phyloP scores from a whole-genome alignment of 2,113 vertebrate genomes.

The Megaceryle torquata region DNA sequence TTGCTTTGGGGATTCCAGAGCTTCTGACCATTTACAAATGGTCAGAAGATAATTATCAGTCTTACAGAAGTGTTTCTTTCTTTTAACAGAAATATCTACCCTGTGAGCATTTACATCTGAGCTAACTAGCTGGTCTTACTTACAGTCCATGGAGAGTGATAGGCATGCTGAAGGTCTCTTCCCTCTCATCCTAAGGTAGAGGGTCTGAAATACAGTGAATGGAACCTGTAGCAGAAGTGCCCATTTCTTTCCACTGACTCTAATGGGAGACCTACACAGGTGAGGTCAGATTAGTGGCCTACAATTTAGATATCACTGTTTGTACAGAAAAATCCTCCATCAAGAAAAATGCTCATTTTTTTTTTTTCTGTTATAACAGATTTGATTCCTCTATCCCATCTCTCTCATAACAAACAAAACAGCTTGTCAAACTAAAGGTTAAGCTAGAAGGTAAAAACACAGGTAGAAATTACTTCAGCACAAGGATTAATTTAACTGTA shows the following conservation, averaged over 20 bases:
- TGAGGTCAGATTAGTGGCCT: not conserved
- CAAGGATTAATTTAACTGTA: slow-evolving; percentile 6
- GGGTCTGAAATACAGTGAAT: not conserved
- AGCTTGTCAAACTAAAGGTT: not conserved
- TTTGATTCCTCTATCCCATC: not conserved
- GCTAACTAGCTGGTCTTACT: not conserved
- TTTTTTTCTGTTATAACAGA: not conserved
- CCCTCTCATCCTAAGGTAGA: not conserved
- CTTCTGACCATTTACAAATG: not conserved
- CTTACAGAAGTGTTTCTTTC: not conserved
- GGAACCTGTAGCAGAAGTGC: not conserved
- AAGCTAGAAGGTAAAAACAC: not conserved
- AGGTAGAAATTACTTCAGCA: not conserved
- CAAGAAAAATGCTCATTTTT: not conserved
- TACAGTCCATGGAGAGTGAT: not conserved
- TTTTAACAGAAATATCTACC: not conserved
- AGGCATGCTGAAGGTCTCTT: not conserved
- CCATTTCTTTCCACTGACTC: not conserved
- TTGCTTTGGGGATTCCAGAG: not conserved
- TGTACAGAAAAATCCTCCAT: not conserved
- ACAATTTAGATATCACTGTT: not conserved
- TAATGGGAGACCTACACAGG: not conserved
- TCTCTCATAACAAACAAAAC: not conserved
- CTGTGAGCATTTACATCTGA: not conserved
- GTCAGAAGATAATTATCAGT: not conserved